Conservation (phyloP, 2,888 invertebrate genomes). For the Clostera curtula region DNA sequence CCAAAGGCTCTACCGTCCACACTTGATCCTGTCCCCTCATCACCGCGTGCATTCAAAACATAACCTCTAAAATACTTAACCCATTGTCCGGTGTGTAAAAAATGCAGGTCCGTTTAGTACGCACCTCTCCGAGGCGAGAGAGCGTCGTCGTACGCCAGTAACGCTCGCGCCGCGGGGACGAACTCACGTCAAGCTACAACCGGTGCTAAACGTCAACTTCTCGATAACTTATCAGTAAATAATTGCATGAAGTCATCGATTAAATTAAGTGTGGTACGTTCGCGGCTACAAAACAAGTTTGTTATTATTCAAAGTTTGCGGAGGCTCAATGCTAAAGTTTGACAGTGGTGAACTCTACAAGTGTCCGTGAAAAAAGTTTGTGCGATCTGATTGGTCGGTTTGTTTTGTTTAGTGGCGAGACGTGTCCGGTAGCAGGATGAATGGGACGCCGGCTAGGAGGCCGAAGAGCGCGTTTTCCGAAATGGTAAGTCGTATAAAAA, state of each 20-base stretch:
- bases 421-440: constrained; percentile 53
- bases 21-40: neutral
- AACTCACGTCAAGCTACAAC: constrained; percentile 37
- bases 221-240: constrained; percentile 68
- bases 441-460: constrained; percentile 65
- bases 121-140: constrained; percentile 16
- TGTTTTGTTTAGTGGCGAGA: constrained; percentile 42
- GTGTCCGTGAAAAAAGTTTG: constrained; percentile 65
- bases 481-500: constrained; percentile 42
- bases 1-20: neutral
- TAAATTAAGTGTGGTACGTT: constrained; percentile 42
- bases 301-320: constrained; percentile 12
- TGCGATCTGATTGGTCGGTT: constrained; percentile 47
- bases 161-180: constrained; percentile 39
- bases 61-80: constrained; percentile 60
- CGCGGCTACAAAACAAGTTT: constrained; percentile 13
- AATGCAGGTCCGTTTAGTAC: constrained; percentile 46
- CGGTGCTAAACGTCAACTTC: constrained; percentile 24
- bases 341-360: constrained; percentile 55
- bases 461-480: constrained; percentile 68
- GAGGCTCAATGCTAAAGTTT: constrained; percentile 40
- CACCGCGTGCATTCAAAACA: constrained; percentile 41
- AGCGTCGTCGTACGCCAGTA: constrained; percentile 37
- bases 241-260: constrained; percentile 71
- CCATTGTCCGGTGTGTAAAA: constrained; percentile 57